These are phyloP conservation scores for Ormyrus nitidulus DNA, from an alignment of 2,888 invertebrate genomes.

Conservation along the genomic window DNA sequence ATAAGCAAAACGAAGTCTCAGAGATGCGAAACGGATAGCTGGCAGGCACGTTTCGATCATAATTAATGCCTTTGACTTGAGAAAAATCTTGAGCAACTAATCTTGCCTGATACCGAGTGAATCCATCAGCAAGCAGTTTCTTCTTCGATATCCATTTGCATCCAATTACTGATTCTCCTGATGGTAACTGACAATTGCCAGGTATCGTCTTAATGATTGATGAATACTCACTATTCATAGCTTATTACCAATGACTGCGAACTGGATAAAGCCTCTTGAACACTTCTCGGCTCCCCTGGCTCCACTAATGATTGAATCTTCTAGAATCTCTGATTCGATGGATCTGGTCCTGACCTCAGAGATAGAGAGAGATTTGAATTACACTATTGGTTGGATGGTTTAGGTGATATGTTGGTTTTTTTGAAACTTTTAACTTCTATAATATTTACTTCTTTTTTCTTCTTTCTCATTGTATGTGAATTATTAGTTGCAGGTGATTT, in stretches of 20 bases:
- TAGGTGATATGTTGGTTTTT: background rate
- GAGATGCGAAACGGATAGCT: too few species aligned
- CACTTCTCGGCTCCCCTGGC: background rate
- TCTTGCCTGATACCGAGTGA: background rate
- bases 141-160: background rate
- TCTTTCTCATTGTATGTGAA: background rate
- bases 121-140: background rate
- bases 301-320: background rate
- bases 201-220: background rate
- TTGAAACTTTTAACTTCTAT: background rate
- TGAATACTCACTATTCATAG: background rate
- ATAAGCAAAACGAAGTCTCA: too few species aligned
- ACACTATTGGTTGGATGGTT: too few species aligned
- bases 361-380: background rate
- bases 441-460: background rate
- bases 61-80: too few species aligned
- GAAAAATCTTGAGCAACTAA: too few species aligned
- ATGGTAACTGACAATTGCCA: background rate
- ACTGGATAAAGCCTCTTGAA: background rate
- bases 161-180: too few species aligned
- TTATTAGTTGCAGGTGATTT: too few species aligned
- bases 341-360: background rate
- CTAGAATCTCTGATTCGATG: background rate
- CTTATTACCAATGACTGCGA: background rate
- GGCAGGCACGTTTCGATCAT: too few species aligned